A percentile compares a stretch with the other conserved stretches of the same genome.
Evolutionary conservation across 2,888 invertebrate genomes (phyloP).

Genomic region (Iselma pallidipennis): DNA sequence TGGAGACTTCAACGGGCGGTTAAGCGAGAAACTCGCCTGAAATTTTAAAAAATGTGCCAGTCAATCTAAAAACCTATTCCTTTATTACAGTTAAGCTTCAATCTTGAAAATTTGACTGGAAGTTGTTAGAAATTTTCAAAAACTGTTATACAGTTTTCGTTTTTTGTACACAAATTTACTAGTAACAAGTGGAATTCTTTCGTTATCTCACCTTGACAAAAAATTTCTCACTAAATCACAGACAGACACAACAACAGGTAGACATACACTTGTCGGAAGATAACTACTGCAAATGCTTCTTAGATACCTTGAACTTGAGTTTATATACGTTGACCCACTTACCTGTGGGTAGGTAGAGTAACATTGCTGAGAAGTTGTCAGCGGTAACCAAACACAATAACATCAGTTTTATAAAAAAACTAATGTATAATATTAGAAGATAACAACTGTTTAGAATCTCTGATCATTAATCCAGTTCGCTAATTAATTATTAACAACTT

Average conservation of each 20-base stretch:
- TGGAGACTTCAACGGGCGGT: neutral
- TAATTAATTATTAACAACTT: neutral
- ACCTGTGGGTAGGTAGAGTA: slow-evolving; percentile 37
- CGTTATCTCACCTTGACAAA: slow-evolving; percentile 30
- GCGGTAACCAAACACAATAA: slow-evolving; percentile 21
- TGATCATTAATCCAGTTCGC: neutral
- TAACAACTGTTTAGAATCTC: neutral
- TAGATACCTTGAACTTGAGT: slow-evolving; percentile 79
- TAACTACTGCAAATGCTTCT: slow-evolving; percentile 56
- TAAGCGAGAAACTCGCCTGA: neutral
- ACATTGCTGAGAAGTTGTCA: slow-evolving; percentile 10
- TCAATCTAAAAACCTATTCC: neutral
- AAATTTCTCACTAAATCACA: slow-evolving; percentile 30
- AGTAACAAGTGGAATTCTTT: neutral
- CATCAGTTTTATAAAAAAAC: neutral
- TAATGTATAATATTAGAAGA: neutral
- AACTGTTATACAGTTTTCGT: too few species aligned
- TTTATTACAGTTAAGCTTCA: too few species aligned
- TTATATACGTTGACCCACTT: slow-evolving; percentile 84
- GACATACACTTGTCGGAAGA: slow-evolving; percentile 39
- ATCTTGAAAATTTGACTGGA: too few species aligned
- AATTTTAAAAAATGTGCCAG: neutral
- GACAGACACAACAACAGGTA: slow-evolving; percentile 29
- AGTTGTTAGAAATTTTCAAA: too few species aligned
- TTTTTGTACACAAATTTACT: too few species aligned